Evolutionary conservation across 2,797 vertebrate genomes (phyloP), one percentile per base, ranked within the genome.

Genomic region (Muscicapa comitata): DNA sequence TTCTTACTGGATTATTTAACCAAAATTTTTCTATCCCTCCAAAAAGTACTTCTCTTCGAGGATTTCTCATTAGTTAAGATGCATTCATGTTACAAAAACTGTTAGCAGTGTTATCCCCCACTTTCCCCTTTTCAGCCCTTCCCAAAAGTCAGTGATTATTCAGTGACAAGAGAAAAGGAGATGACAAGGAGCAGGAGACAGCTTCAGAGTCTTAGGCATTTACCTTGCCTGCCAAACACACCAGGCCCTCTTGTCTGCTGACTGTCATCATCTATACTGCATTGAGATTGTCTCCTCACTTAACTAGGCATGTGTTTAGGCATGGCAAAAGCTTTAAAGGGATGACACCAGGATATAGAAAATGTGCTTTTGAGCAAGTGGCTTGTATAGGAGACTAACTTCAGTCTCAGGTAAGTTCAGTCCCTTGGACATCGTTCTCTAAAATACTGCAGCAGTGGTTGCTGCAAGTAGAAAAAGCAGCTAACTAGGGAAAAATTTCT

Each of bases 221-320:
- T 65, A 11, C 3, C 47, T 21, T 7, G 24, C 7, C 38, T 47
- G 33, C 31, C 37, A 65, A 85, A 63, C 9, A 28, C 3, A 58
- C n/a, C 24, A 31, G 53, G 42, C 16, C 9, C 33, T 82, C 26
- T 65, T 18, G 23, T 19, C 55, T 82, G 48, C 57, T 23, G 62
- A 43, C 42, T 70, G 43, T 13, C 2, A 1, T 51, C 25, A 45
- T 26, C 33, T 28, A 4, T 5, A 33, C 15, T 1, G 1, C 17
- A 25, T 20, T 6, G 9, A 72, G 38, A 77, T 17, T 33, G 50
- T 17, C 43, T 63, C 51, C 33, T 78, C 48, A 12, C 53, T 54
- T 33, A 48, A 18, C 23, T 6, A 53, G 23, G 26, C 33, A 68
- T 0, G 2, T 18, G n/a, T 42, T 63, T 17, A 23, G 16, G 43